Conservation (phyloP, 2,797 vertebrate genomes). For the Eulemur albifrons region DNA sequence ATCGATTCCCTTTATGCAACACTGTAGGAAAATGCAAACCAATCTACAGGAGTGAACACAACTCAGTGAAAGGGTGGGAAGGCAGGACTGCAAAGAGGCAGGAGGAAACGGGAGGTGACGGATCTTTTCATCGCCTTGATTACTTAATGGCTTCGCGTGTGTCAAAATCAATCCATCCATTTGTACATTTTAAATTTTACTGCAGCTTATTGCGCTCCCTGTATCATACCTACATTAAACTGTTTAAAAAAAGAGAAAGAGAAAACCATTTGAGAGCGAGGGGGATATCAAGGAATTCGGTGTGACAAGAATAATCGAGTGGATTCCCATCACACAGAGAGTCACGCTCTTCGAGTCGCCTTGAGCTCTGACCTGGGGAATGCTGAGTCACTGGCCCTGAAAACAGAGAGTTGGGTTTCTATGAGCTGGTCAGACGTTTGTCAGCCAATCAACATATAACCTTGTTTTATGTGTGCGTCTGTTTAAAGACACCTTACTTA, state of each 20-base stretch:
- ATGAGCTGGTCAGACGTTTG: neutral
- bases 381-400: neutral
- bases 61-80: neutral
- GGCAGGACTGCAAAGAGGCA: neutral
- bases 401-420: neutral
- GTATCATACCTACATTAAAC: neutral
- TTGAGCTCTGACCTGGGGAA: too few relatives aligned
- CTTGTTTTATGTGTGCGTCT: neutral
- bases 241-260: neutral
- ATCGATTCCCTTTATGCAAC: too few relatives aligned
- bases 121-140: neutral
- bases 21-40: neutral
- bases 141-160: neutral
- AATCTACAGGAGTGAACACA: neutral
- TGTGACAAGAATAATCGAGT: neutral
- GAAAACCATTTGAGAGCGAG: neutral
- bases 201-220: neutral
- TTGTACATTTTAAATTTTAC: neutral
- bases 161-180: too few relatives aligned
- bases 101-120: fast-evolving
- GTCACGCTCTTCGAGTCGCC: neutral
- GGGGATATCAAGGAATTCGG: neutral
- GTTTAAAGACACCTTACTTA: neutral
- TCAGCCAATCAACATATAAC: neutral
- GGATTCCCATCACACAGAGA: fast-evolving